These are phyloP conservation scores for Zapornia atra DNA, from an alignment of 2,113 vertebrate species.

Conservation along the genomic window DNA sequence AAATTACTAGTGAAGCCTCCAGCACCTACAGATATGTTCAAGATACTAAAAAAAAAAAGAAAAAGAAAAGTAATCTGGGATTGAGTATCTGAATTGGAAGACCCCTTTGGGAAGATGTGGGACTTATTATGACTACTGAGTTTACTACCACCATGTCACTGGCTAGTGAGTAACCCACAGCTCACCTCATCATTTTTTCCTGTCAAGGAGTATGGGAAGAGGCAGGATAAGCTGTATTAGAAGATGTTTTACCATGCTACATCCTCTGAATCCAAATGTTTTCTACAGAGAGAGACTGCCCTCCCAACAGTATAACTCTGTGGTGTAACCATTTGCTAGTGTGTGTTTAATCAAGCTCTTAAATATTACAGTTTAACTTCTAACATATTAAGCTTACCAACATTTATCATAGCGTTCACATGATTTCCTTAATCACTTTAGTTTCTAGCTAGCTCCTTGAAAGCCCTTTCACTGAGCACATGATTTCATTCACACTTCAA, in stretches of 20 bases:
- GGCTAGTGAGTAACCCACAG: neutral
- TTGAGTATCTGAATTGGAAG: neutral
- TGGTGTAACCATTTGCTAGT: neutral
- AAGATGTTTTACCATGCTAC: neutral
- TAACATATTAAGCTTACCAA: neutral
- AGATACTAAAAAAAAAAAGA: too few species aligned
- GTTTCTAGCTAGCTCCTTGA: constrained; percentile 4
- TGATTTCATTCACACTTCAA: constrained; percentile 35
- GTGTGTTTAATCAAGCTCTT: neutral
- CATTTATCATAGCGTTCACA: neutral
- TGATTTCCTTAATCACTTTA: constrained; percentile 19
- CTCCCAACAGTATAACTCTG: neutral
- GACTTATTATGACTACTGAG: neutral
- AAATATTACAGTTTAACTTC: neutral
- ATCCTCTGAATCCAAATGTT: constrained; percentile 9
- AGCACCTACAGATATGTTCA: neutral
- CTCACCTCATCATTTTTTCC: neutral
- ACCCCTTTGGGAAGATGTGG: neutral
- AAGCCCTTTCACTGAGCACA: constrained; percentile 6
- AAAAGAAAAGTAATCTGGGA: too few species aligned
- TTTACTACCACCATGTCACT: neutral
- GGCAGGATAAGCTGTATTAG: neutral
- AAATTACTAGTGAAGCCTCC: neutral
- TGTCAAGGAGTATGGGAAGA: neutral
- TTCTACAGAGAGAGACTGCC: neutral